Percentiles rank a stretch among this genome's conserved stretches.
Conservation (phyloP, 2,113 vertebrate species). For the Petroica traversi region DNA sequence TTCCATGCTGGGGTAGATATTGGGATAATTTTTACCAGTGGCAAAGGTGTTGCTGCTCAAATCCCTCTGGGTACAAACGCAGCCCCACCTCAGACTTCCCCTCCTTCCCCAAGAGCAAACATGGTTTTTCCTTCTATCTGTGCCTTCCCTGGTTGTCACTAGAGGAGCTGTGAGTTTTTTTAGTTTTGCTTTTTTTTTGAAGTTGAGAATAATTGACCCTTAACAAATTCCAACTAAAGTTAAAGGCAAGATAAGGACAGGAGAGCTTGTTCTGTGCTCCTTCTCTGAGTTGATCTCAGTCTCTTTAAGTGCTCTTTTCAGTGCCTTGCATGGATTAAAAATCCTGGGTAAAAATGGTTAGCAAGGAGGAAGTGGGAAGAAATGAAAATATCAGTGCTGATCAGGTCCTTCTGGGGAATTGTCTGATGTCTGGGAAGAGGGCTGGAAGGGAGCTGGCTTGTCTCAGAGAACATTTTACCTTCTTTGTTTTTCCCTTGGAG, state of each 20-base stretch:
- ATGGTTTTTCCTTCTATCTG: accelerated
- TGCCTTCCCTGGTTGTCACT: background rate
- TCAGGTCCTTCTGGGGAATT: background rate
- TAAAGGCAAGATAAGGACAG: background rate
- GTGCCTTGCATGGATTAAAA: background rate
- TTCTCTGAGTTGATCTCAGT: background rate
- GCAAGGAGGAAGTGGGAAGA: background rate
- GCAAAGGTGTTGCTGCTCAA: too few relatives aligned
- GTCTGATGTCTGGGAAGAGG: background rate
- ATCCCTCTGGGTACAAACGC: background rate
- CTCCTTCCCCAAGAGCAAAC: background rate
- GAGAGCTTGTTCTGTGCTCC: background rate
- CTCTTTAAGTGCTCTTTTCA: background rate
- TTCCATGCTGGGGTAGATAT: too few relatives aligned
- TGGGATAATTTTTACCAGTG: too few relatives aligned
- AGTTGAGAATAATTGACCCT: background rate
- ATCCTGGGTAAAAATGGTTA: background rate
- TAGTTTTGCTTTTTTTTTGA: background rate
- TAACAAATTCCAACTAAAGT: background rate
- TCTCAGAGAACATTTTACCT: background rate
- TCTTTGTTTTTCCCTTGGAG: background rate
- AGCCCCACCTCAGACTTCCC: accelerated
- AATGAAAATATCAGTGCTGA: background rate
- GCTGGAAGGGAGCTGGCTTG: background rate
- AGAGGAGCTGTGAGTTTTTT: background rate